Evolutionary conservation across 2,113 vertebrate genomes (phyloP), one percentile per base, ranked within the genome.

Genomic region (Peromyscus maniculatus): DNA sequence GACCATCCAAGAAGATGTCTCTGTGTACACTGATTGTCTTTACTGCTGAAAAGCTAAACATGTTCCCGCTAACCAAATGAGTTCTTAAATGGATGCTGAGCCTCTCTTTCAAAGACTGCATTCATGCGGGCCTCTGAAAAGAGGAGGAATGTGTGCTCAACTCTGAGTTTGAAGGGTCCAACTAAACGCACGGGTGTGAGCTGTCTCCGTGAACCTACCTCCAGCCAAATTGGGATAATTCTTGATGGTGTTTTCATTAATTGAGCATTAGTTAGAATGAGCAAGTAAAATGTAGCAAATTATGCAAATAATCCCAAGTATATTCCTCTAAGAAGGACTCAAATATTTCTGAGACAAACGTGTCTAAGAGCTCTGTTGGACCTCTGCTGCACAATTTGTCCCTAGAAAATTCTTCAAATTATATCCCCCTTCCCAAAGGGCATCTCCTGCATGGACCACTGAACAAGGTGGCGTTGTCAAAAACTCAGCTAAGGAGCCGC

Each of bases 251-350:
- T 96, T 87, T 87, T 79, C 89, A 89, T 87, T 79, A 88, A 59
- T 88, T 49, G 82, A 82, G 62, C 93, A 86, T 87, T 77, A 55
- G 0, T 75, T 92, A 91, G 36, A 75, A 91, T 59, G 52, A 89
- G 8, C 71, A 77, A 94, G 57, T 90, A 92, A 93, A 97, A 97
- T 57, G 74, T 80, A 91, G 31, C 26, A 74, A 15, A 62, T 46
- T 66, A 66, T 46, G 19, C 84, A 91, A 95, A 87, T 55, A 26
- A 84, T 55, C 94, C 91, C 55, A 66, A 67, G 59, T 55, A 92
- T 91, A 82, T 92, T 75, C 87, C 66, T 96, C 21, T 46, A 95
- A 88, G 72, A 84, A 39, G 19, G 9, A 62, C 49, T 57, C n/a
- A 69, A 75, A 66, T 86, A 80, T 91, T 84, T 93, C 93, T 31